Evolutionary conservation across 2,797 vertebrate genomes (phyloP).

Genomic region (Enteromius mattozi): DNA sequence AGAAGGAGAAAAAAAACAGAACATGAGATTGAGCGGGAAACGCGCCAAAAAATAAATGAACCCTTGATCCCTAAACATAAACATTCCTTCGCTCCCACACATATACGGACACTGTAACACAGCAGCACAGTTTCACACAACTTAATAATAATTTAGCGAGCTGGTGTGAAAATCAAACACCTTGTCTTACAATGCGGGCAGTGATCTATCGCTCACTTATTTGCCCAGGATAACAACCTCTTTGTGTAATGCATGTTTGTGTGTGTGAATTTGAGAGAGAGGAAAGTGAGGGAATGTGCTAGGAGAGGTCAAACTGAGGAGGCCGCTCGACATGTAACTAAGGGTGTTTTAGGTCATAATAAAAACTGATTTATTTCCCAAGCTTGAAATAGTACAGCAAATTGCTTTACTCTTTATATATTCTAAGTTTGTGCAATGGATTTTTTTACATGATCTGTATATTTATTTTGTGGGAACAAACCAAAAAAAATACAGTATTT

Average conservation of each 20-base stretch:
- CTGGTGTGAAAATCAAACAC: conserved; percentile 84
- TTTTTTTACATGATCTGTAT: not conserved
- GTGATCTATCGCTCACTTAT: conserved; percentile 82
- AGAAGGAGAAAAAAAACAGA: conserved; percentile 40
- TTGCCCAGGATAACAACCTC: conserved; percentile 77
- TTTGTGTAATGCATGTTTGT: conserved; percentile 33
- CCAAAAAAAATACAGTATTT: not conserved
- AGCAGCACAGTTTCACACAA: conserved; percentile 47
- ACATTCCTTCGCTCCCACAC: conserved; percentile 65
- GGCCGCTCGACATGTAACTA: not conserved
- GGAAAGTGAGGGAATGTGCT: conserved; percentile 40
- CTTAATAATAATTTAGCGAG: conserved; percentile 80
- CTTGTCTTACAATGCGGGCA: conserved; percentile 77
- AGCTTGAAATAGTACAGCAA: conserved; percentile 12
- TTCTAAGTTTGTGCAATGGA: not conserved
- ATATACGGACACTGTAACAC: conserved; percentile 65
- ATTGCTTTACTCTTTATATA: not conserved
- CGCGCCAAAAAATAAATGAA: conserved; percentile 60
- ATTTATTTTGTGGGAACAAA: conserved; percentile 7
- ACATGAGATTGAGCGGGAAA: conserved; percentile 47
- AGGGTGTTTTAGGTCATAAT: conserved; percentile 23
- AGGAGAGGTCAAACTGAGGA: conserved; percentile 41
- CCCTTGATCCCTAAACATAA: conserved; percentile 57
- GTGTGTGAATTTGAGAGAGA: conserved; percentile 20
- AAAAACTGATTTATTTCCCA: conserved; percentile 34